Evolutionary conservation across 2,888 invertebrate species (phyloP), one percentile per base, ranked within the genome.

Genomic region (Pomacea canaliculata): DNA sequence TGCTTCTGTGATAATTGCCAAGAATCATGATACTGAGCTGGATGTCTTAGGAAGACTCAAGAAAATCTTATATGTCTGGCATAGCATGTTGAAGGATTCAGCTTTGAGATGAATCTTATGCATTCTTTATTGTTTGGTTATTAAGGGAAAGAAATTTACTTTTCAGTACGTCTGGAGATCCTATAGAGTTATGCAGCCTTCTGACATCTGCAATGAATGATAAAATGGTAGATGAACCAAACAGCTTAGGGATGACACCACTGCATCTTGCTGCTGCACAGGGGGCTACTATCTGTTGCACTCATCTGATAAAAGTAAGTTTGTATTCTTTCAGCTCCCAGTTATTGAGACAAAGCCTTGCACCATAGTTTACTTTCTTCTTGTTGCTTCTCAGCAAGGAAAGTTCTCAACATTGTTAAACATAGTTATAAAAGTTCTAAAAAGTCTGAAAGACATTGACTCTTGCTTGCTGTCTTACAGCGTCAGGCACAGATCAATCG

Each of bases 261-360:
- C 85, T 92, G 8, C 92, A 92, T 81, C 84, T 90, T 75, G 91
- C 92, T 10, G 91, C 92, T n/a, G 82, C 84, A 65, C 83, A 91
- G 71, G 92, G 92, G 27, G 91, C 92, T n/a, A 91, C 91, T 8
- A 91, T 92, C 80, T 92, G 91, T 76, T 90, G 90, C 80, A 86
- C 92, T 81, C 90, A 91, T 81, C 82, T 92, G 27, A 80, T 91
- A 27, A 86, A 89, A 88, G 89, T 91, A 76, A 70, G 81, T 79
- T 18, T 48, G 7, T 3, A 46, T 27, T 27, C n/a, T 18, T 19
- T 18, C n/a, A 5, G 16, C 60, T 60, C 4, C 60, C 60, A 19
- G 60, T 60, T 19, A 60, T 60, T 60, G 4, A 4, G n/a, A 60
- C 37, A 37, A 37, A 37, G 37, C 37, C 5, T 60, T 23, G 9